These are phyloP conservation scores for Diabrotica virgifera DNA, from an alignment of 1,140 invertebrate species.

Conservation along the genomic window DNA sequence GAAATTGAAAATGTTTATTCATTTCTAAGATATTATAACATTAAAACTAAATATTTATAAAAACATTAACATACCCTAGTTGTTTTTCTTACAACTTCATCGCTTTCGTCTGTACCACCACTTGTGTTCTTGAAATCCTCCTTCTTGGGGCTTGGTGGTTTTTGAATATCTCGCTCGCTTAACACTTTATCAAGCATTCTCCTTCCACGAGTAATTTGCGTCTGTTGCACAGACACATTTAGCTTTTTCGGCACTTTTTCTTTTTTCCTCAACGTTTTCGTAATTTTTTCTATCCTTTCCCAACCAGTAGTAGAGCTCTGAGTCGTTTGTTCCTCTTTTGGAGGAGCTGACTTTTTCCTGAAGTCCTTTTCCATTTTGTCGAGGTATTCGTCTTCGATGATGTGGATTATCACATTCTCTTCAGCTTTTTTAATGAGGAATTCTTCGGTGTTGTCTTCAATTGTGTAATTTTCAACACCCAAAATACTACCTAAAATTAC, in stretches of 20 bases:
- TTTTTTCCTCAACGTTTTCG: conserved; percentile 22
- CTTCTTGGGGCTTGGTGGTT: too few species aligned
- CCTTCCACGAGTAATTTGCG: neutral
- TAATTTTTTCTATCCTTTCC: conserved; percentile 31
- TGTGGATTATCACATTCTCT: conserved; percentile 23
- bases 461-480: conserved; percentile 11
- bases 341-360: neutral
- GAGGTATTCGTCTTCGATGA: conserved; percentile 35
- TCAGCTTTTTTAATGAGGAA: conserved; percentile 18
- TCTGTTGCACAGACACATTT: conserved; percentile 20
- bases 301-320: conserved; percentile 23
- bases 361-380: conserved; percentile 27
- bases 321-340: neutral
- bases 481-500: too few species aligned
- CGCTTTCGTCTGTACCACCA: too few species aligned
- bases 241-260: conserved; percentile 24
- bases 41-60: too few species aligned
- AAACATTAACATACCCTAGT: too few species aligned
- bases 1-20: too few species aligned
- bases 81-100: too few species aligned
- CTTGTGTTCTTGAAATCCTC: too few species aligned
- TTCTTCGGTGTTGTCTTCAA: conserved; percentile 21
- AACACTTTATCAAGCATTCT: neutral
- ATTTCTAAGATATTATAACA: too few species aligned
- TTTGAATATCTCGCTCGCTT: neutral